Evolutionary conservation across 2,113 vertebrate genomes (phyloP), one percentile per base, ranked within the genome.

Genomic region (Alces alces): DNA sequence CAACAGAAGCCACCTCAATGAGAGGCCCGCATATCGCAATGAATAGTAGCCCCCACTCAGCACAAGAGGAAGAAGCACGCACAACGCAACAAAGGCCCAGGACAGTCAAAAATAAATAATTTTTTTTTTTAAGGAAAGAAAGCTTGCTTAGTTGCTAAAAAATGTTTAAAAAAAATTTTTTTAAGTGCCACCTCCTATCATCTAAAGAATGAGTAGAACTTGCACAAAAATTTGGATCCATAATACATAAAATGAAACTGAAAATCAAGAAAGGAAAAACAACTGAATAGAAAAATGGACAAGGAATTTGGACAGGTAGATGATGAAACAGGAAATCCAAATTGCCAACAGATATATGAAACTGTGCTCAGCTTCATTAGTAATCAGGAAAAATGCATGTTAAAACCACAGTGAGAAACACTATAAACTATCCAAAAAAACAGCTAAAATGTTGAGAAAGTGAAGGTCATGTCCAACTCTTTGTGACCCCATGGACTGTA

Each of bases 161-260:
- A 39, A 36, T 39, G 66, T 73, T 73, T 13, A 0, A 6, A 73
- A 39, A 66, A 43, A 25, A 3, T 0, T 3, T 73, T 64, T 73
- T 43, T 73, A 25, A 25, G 39, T 27, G 73, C 73, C 73, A 76
- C 73, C 23, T 64, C 45, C 19, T 55, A 66, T 30, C 21, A 55
- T 25, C 30, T 47, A 79, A 89, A 85, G 39, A 27, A 45, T 25
- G 52, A 61, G 19, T n/a, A 19, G 36, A n/a, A n/a, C 50, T 27
- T 64, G 23, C 15, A 76, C n/a, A 57, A 64, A 57, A n/a, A 39
- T 28, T 86, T 73, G 47, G 82, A n/a, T 54, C 78, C 39, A n/a
- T 58, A 93, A 39, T 25, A 25, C 23, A 47, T 28, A 78, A 83
- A 93, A 61, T 45, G 61, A 7, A 91, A 76, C 45, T 80, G 50